These are phyloP conservation scores for Limnodromus scolopaceus DNA, from an alignment of 2,797 vertebrate genomes.

Conservation along the genomic window DNA sequence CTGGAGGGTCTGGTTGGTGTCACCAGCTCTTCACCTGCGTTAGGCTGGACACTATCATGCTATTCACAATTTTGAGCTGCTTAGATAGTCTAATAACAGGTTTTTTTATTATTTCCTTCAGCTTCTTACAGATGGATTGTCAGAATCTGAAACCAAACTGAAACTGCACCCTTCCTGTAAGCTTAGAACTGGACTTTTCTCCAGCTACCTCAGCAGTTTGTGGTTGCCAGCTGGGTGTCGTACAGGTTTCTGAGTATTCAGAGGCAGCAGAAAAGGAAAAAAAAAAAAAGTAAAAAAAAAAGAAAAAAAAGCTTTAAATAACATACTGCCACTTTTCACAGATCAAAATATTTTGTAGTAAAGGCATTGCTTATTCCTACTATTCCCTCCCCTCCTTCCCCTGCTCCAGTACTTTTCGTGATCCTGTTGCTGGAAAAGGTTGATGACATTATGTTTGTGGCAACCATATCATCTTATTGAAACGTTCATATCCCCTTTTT, in stretches of 20 bases:
- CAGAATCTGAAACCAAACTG: not conserved
- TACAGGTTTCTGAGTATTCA: not conserved
- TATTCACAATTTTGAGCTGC: not conserved
- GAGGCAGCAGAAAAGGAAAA: not conserved
- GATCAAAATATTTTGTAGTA: not conserved
- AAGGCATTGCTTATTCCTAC: not conserved
- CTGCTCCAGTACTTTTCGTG: not conserved
- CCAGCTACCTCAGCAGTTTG: not conserved
- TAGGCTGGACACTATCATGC: not conserved
- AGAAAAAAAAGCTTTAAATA: not conserved
- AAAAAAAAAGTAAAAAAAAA: not conserved
- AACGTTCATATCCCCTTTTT: not conserved
- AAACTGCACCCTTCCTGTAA: not conserved
- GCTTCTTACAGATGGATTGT: not conserved
- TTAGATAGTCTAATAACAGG: not conserved
- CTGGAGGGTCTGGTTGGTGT: not conserved
- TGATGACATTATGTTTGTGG: conserved; percentile 3
- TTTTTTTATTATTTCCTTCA: not conserved
- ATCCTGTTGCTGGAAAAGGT: not conserved
- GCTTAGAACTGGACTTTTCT: not conserved
- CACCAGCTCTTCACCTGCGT: not conserved
- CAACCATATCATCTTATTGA: not conserved
- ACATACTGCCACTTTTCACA: not conserved
- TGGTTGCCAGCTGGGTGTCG: not conserved
- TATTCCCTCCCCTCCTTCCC: not conserved